These are phyloP conservation scores for Monochamus saltuarius DNA, from an alignment of 1,140 invertebrate species.

Conservation along the genomic window DNA sequence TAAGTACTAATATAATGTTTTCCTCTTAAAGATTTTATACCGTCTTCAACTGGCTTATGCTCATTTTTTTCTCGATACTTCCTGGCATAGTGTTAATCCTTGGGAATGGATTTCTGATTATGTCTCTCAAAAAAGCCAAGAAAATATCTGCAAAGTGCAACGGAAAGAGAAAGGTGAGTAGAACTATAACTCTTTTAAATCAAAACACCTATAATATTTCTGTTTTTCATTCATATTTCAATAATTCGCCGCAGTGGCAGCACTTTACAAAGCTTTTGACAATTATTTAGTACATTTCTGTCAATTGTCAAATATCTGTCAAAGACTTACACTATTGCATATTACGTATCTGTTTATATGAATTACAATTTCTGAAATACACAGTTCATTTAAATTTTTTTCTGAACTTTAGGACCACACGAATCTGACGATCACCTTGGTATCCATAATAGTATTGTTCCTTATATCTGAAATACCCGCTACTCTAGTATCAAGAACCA, in stretches of 20 bases:
- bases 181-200: not conserved
- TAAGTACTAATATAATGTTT: too few species aligned
- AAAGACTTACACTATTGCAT: too few species aligned
- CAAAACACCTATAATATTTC: too few species aligned
- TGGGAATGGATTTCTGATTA: conserved; percentile 45
- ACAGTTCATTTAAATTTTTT: too few species aligned
- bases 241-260: too few species aligned
- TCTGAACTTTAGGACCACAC: conserved; percentile 51
- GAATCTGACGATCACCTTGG: conserved; percentile 44
- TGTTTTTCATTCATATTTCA: too few species aligned
- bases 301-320: conserved; percentile 6
- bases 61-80: conserved; percentile 43
- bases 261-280: not conserved
- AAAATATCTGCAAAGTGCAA: conserved; percentile 30
- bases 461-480: conserved; percentile 49
- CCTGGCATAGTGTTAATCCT: conserved; percentile 44
- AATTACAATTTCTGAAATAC: too few species aligned
- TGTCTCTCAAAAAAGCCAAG: conserved; percentile 32
- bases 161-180: conserved; percentile 26
- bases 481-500: conserved; percentile 45
- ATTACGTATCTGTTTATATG: too few species aligned
- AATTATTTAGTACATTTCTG: not conserved
- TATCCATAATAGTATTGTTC: conserved; percentile 50
- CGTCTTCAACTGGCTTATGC: conserved; percentile 49
- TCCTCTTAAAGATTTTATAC: conserved; percentile 44